These are phyloP conservation scores for Epinotia demarniana DNA, from an alignment of 2,888 invertebrate species.

Conservation along the genomic window DNA sequence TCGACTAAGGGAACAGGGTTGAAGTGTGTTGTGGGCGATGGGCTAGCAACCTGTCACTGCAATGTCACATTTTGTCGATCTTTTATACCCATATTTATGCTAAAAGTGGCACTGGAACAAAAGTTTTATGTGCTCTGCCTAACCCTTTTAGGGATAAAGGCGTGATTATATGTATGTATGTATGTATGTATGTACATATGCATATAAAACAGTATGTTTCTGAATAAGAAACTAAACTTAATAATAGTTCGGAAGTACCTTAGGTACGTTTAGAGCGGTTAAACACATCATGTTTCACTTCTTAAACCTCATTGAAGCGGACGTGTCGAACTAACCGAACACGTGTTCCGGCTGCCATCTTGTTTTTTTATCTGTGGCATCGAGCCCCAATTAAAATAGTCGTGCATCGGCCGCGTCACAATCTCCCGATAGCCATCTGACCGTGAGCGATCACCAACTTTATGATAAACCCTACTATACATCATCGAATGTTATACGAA, in stretches of 20 bases:
- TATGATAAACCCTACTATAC: constrained; percentile 51
- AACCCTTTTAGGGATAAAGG: too few species aligned
- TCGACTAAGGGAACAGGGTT: too few species aligned
- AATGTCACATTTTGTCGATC: too few species aligned
- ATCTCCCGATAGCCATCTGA: constrained; percentile 77
- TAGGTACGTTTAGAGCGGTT: background rate
- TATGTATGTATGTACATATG: too few species aligned
- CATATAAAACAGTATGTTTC: too few species aligned
- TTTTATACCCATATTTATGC: too few species aligned
- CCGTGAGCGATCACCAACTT: constrained; percentile 78
- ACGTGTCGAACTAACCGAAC: constrained; percentile 54
- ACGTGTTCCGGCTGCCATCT: constrained; percentile 76
- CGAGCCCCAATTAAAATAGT: constrained; percentile 83
- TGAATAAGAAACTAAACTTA: too few species aligned
- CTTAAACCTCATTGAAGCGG: constrained; percentile 44
- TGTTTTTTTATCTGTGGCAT: constrained; percentile 76
- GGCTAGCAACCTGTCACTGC: too few species aligned
- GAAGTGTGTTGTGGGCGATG: too few species aligned
- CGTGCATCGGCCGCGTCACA: constrained; percentile 82
- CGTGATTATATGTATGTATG: too few species aligned
- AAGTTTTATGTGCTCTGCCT: too few species aligned
- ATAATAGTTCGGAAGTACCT: background rate
- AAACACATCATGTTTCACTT: background rate
- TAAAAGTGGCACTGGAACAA: too few species aligned
- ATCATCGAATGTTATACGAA: constrained; percentile 30